A percentile compares a stretch with the other conserved stretches of the same genome.
phyloP scores from a whole-genome alignment of 2,797 vertebrate genomes.

The Channallabes apus region DNA sequence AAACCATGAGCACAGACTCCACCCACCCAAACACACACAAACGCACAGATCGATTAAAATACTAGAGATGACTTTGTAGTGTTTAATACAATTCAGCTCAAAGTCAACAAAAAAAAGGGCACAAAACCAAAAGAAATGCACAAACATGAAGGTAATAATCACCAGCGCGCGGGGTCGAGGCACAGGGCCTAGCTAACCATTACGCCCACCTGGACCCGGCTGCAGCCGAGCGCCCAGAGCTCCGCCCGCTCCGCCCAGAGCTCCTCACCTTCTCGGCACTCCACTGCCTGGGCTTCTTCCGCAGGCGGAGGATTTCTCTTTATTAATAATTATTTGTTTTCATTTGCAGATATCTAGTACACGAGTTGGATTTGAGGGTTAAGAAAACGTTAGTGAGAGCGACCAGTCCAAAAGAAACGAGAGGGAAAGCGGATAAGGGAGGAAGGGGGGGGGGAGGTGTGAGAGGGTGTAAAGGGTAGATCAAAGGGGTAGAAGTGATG shows the following conservation, averaged over 20 bases:
- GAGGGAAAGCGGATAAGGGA: conserved; percentile 47
- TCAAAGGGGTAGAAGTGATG: conserved; percentile 8
- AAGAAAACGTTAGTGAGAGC: conserved; percentile 86
- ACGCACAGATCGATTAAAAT: conserved; percentile 87
- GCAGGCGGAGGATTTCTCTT: conserved; percentile 15
- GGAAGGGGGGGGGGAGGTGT: conserved; percentile 39
- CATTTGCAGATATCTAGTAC: conserved; percentile 67
- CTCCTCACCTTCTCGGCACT: conserved; percentile 1
- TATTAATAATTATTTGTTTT: conserved; percentile 35
- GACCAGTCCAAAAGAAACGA: conserved; percentile 81
- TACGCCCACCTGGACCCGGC: background rate
- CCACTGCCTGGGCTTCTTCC: conserved; percentile 3
- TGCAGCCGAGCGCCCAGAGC: background rate
- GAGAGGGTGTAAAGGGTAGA: conserved; percentile 40
- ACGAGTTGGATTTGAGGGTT: conserved; percentile 77
- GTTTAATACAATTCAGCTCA: conserved; percentile 85
- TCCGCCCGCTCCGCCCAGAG: background rate
- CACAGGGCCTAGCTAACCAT: background rate
- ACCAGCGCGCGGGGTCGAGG: conserved; percentile 49
- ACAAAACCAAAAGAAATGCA: conserved; percentile 73
- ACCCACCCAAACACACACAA: conserved; percentile 83
- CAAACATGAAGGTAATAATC: conserved; percentile 70
- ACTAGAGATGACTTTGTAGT: conserved; percentile 85
- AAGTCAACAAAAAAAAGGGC: conserved; percentile 75
- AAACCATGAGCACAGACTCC: conserved; percentile 65